Conservation (phyloP, 23 tunicate species). For the Oikopleura vanhoeffeni region DNA sequence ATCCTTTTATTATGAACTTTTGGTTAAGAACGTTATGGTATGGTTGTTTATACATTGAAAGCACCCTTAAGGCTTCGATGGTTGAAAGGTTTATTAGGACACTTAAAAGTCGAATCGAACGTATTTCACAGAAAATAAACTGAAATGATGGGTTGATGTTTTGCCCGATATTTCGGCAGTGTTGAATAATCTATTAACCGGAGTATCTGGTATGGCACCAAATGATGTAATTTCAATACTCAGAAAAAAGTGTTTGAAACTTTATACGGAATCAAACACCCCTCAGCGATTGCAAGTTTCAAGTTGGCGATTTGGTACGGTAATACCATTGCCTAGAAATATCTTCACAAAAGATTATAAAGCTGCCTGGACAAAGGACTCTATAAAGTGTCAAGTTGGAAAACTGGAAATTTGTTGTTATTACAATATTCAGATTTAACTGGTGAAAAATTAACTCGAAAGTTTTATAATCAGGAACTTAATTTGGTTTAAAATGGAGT, state of each 20-base stretch:
- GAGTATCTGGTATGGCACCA: background rate
- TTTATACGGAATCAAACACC: background rate
- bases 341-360: background rate
- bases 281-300: background rate
- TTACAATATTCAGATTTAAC: background rate
- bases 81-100: background rate
- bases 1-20: background rate
- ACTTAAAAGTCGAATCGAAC: background rate
- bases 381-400: background rate
- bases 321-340: background rate
- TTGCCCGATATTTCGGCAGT: background rate
- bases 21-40: background rate
- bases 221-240: background rate
- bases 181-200: background rate
- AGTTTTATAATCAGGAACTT: background rate
- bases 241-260: background rate
- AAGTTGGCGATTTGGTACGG: background rate
- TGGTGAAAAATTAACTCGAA: background rate
- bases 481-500: too few relatives aligned
- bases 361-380: background rate
- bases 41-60: background rate
- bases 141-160: background rate
- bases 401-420: background rate
- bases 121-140: background rate
- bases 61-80: background rate